Base-by-base conservation (phyloP, 64 coral and sea anemone species). In the Orbicella faveolata region DNA sequence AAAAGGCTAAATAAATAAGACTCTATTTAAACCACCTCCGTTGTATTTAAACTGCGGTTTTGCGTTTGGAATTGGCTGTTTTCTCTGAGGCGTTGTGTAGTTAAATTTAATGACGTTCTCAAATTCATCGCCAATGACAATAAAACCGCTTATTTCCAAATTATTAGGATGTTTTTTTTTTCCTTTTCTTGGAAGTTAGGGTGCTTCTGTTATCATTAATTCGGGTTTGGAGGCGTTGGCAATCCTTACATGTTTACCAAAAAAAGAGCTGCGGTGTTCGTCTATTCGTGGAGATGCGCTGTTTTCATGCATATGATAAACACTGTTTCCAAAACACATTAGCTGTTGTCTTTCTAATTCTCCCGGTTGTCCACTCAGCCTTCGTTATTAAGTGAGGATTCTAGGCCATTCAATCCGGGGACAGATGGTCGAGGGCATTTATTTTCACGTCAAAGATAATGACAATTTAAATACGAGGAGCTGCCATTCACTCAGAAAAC, bases 401-500 rank as follows among this genome's bases (percentile, higher is more conserved):
- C 63, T 35, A 30, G 9, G 61, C 34, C 21, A n/a, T 84, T 84
- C 81, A 85, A 85, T 70, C 36, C 19, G 2, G 20, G 14, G 37
- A 51, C 82, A 85, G 82, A 70, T 85, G 82, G 65, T 52, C 64
- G 65, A 72, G 11, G 23, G 65, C 36, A 70, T 85, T 85, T 72
- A 85, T 85, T 85, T 85, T 85, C 64, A 52, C 82, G 65, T 72
- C 82, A 85, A 48, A 44, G 36, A 68, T 37, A 72, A 68, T 25
- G 65, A 53, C 65, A 85, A 85, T 85, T 73, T 85, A 69, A 85
- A 72, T 85, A 53, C 16, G 63, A 85, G 82, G 18, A 85, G 82
- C 65, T 52, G 39, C 9, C 82, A 26, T 41, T 85, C 21, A 23
- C 44, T 48, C 44, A 9, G 26, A 16, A 12, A 59, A 16, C 44